Evolutionary conservation across 1,140 invertebrate species (phyloP).

Genomic region (Drosophila equinoxialis): DNA sequence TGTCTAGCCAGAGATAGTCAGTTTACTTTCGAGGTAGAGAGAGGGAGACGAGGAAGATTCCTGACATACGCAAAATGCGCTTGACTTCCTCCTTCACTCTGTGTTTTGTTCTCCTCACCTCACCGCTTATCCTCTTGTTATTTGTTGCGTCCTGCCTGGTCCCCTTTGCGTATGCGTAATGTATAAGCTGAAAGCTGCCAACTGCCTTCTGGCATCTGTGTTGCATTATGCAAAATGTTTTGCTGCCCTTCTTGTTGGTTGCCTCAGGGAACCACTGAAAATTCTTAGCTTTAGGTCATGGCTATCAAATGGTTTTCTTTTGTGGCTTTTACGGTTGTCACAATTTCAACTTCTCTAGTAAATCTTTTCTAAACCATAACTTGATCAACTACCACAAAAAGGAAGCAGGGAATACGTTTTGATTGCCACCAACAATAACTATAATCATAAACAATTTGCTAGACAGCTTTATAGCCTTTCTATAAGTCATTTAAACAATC

Average conservation of each 20-base stretch:
- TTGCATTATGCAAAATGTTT: slow-evolving; percentile 33
- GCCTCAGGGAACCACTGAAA: slow-evolving; percentile 3
- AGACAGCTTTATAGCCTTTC: not conserved
- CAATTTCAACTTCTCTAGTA: not conserved
- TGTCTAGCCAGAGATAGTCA: slow-evolving; percentile 44
- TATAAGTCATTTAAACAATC: not conserved
- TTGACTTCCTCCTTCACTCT: slow-evolving; percentile 33
- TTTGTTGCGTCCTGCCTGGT: slow-evolving; percentile 50
- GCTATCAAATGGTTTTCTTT: slow-evolving; percentile 13
- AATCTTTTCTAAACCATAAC: slow-evolving; percentile 2
- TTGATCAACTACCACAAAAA: not conserved
- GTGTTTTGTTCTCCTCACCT: not conserved
- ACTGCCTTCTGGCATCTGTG: slow-evolving; percentile 21
- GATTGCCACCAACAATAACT: slow-evolving; percentile 1
- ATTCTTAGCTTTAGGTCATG: slow-evolving; percentile 4
- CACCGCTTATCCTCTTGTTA: not conserved
- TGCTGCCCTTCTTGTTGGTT: not conserved
- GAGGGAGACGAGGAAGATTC: slow-evolving; percentile 25
- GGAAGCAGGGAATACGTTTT: not conserved
- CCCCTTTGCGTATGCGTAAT: slow-evolving; percentile 61
- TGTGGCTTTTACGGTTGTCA: slow-evolving; percentile 10
- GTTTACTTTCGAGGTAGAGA: slow-evolving; percentile 16
- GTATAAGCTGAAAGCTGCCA: slow-evolving; percentile 48
- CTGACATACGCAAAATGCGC: slow-evolving; percentile 43
- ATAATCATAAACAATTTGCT: not conserved